Evolutionary conservation across 2,888 invertebrate species (phyloP).

Genomic region (Drosophila putrida): DNA sequence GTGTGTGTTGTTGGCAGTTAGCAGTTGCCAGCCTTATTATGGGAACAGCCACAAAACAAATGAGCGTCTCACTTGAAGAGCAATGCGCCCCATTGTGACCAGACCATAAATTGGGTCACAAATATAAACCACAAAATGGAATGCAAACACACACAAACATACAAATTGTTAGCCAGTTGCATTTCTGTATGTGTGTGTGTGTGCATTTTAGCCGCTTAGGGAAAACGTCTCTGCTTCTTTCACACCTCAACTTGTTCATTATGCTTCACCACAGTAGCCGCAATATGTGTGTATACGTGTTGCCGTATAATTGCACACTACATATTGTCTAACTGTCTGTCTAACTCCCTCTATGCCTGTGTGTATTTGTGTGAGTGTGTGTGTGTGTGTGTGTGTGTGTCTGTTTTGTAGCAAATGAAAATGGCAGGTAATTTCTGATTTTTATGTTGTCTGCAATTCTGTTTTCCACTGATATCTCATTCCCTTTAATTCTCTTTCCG

Average conservation of each 20-base stretch:
- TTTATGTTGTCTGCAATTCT: constrained; percentile 68
- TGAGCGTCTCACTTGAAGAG: constrained; percentile 48
- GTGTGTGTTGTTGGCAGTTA: constrained; percentile 22
- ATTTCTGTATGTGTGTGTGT: constrained; percentile 25
- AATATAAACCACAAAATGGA: constrained; percentile 54
- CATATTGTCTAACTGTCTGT: constrained; percentile 13
- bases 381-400: background rate
- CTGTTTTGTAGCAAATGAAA: constrained; percentile 37
- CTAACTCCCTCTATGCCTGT: background rate
- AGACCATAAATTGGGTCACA: constrained; percentile 66
- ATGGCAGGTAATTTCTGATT: constrained; percentile 65
- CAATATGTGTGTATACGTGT: constrained; percentile 67
- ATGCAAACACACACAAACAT: constrained; percentile 29
- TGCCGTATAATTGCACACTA: constrained; percentile 66
- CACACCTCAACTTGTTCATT: constrained; percentile 48
- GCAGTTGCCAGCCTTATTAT: constrained; percentile 59
- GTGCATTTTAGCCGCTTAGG: constrained; percentile 27
- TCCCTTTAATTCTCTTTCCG: constrained; percentile 9
- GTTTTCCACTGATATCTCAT: constrained; percentile 21
- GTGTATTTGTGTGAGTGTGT: background rate
- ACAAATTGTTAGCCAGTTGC: constrained; percentile 36
- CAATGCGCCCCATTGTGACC: constrained; percentile 29
- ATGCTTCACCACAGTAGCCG: constrained; percentile 60
- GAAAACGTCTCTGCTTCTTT: constrained; percentile 33
- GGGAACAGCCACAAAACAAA: constrained; percentile 62